Evolutionary conservation across 37 sponge, comb jelly and placozoan species (phyloP).

Genomic region (Tethya wilhelma): DNA sequence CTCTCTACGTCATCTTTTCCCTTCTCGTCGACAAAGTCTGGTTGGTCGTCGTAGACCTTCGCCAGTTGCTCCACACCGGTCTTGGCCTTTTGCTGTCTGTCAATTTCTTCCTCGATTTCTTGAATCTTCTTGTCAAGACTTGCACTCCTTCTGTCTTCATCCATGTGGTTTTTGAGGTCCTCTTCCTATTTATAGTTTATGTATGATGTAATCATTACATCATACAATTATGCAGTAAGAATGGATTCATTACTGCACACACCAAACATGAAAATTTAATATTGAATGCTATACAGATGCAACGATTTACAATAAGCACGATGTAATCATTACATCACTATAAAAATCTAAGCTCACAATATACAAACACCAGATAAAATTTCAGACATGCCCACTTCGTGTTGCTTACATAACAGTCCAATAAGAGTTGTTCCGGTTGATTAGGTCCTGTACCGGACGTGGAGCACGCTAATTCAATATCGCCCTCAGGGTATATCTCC

Average conservation of each 20-base stretch:
- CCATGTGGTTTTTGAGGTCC: slow-evolving; percentile 51
- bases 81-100: slow-evolving; percentile 50
- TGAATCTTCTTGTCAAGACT: slow-evolving; percentile 71
- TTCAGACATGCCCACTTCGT: no score
- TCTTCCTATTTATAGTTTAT: no score
- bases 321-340: no score
- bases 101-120: slow-evolving; percentile 57
- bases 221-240: no score
- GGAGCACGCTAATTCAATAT: slow-evolving; percentile 45
- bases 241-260: no score
- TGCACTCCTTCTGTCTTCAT: slow-evolving; percentile 40
- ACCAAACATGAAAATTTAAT: neutral
- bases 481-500: slow-evolving; percentile 36
- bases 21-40: slow-evolving; percentile 79
- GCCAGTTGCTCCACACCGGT: slow-evolving; percentile 66
- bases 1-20: slow-evolving; percentile 74
- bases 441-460: slow-evolving; percentile 73
- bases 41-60: slow-evolving; percentile 79
- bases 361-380: no score
- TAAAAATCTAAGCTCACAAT: no score
- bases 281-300: no score
- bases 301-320: no score
- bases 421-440: slow-evolving; percentile 70
- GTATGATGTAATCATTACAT: no score
- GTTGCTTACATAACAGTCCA: slow-evolving; percentile 78